Evolutionary conservation across 2,113 vertebrate species (phyloP), one percentile per base, ranked within the genome.

Genomic region (Ancistrus triradiatus): DNA sequence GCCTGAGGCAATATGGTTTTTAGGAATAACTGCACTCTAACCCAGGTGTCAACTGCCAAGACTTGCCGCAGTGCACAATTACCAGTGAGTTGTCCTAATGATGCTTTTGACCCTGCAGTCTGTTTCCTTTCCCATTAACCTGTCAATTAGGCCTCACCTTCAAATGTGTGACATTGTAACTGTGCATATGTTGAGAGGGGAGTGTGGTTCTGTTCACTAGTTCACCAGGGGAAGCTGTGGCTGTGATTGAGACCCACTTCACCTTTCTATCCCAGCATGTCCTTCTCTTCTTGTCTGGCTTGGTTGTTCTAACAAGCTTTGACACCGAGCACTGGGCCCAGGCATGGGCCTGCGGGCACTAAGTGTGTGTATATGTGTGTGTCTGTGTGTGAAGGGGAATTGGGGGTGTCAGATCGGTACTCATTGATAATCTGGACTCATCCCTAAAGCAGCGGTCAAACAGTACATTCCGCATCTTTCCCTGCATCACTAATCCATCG

Each of bases 341-440:
- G 52, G 72, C 70, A 63, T 50, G 48, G 38, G 66, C 63, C 76
- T 69, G 69, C 46, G 10, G 68, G 55, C 57, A 50, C 37, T 40
- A 37, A 3, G 61, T 40, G 61, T 28, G 22, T 68, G 11, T 37
- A 9, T 22, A 48, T 46, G 63, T 57, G 51, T 47, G 50, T 65
- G 40, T 48, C 38, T 58, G 62, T 25, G 51, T 44, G 55, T 17
- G 40, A 19, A 22, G 8, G 13, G 9, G 17, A 13, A 15, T 6
- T 55, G 19, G 35, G 52, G 37, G 27, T 27, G 50, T 61, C 60
- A 65, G 37, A 46, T 38, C 64, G 50, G 51, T 47, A 59, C 75
- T 80, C 78, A 80, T 80, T 80, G 75, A 64, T 75, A 80, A 77
- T 72, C 78, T 72, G 70, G 70, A 65, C 73, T 75, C 66, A 64